Base-by-base conservation (phyloP, 2,888 invertebrate species). In the Tuberolachnus salignus region DNA sequence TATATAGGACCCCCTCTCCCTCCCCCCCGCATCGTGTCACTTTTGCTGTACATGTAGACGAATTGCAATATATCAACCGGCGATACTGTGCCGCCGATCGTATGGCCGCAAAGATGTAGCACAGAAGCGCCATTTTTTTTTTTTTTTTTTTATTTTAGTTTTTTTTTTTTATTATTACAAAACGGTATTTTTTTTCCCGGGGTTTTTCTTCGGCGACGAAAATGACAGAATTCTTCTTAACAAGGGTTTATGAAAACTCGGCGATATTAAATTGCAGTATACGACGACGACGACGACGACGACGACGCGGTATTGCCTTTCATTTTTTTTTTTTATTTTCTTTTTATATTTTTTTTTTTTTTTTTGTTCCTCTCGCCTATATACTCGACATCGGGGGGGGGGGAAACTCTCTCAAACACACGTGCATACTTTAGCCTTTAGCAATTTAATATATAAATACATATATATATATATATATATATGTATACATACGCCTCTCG, bases 231-330 rank as follows among this genome's bases (percentile, higher is more conserved):
- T 75, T 69, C 57, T 61, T 21, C 78, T 69, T 78, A 78, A 78
- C 78, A 78, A 78, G 78, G 69, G 78, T 78, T 59, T 78, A 78
- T 69, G 78, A 78, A 78, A 78, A 78, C 69, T 69, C 69, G 19
- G 9, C 34, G 67, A 78, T 78, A 69, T 78, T 67, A 78, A 67
- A 78, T 78, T 51, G 66, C 67, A 69, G 19, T 34, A 16, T 46
- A 75, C 55, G 66, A 46, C 53, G 53, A 53, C 55, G 44, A 23
- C 57, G 16, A n/a, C n/a, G n/a, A n/a, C n/a, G n/a, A 21, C 10
- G 13, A 26, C 44, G 23, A n/a, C 19, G 70, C 46, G 34, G 66
- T 78, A 78, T 67, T 67, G 67, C 26, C 49, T 67, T 75, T 75
- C 64, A 21, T 59, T 55, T 26, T 51, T 42, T 57, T 55, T 34